phyloP scores from a whole-genome alignment of 2,113 vertebrate genomes.

The Mellivora capensis region DNA sequence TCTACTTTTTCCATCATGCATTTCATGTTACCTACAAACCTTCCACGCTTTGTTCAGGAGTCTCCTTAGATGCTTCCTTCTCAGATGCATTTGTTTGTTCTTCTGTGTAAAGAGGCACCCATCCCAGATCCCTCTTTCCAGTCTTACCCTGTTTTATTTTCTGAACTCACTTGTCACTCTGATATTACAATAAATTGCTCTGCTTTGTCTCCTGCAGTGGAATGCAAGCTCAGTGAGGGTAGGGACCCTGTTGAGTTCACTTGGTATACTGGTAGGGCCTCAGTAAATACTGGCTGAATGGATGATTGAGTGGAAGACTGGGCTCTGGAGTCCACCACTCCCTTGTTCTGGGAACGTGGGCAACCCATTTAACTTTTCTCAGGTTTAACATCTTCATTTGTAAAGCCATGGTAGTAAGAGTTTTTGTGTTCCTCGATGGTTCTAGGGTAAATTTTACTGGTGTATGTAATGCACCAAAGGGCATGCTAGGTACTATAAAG shows the following conservation, averaged over 20 bases:
- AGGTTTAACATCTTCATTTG: neutral
- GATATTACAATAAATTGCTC: neutral
- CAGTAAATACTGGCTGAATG: neutral
- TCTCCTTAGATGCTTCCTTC: neutral
- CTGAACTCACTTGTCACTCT: neutral
- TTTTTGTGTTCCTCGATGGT: neutral
- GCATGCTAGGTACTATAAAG: neutral
- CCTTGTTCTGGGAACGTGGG: neutral
- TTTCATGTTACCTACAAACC: neutral
- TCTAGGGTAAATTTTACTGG: neutral
- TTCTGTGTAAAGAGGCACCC: neutral
- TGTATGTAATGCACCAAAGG: neutral
- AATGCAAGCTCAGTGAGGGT: neutral
- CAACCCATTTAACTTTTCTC: neutral
- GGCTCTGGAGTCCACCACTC: neutral
- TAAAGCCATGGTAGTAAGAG: neutral
- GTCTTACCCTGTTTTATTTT: neutral
- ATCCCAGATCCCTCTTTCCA: rapidly evolving
- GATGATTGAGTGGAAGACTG: neutral
- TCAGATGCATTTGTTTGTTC: neutral
- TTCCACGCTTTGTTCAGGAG: neutral
- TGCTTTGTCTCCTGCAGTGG: neutral
- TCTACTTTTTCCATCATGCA: neutral
- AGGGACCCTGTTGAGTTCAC: neutral
- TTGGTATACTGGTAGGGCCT: neutral